Evolutionary conservation across 1,140 invertebrate genomes (phyloP).

Genomic region (Lucilia sericata): DNA sequence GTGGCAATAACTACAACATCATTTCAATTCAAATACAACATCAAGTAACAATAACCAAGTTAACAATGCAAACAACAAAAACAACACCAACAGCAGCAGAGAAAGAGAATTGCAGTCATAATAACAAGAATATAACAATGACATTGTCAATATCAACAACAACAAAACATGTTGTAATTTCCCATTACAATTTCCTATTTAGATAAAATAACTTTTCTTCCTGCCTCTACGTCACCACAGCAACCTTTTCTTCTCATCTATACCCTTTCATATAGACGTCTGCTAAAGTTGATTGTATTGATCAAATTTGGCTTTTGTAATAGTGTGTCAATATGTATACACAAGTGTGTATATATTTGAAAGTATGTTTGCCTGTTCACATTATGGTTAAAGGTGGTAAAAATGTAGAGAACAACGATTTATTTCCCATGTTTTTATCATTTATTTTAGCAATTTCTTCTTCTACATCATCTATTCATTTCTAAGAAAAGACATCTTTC

Average conservation of each 20-base stretch:
- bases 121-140: constrained; percentile 9
- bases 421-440: background rate
- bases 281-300: background rate
- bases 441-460: constrained; percentile 1
- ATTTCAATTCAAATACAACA: background rate
- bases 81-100: background rate
- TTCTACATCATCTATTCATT: background rate
- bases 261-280: background rate
- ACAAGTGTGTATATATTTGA: background rate
- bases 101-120: background rate
- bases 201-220: background rate
- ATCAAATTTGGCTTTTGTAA: background rate
- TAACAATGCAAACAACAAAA: background rate
- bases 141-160: constrained; percentile 29
- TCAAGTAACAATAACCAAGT: background rate
- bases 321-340: background rate
- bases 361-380: background rate
- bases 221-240: background rate
- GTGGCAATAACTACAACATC: background rate
- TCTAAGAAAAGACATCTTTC: background rate
- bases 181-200: constrained; percentile 35
- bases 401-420: background rate
- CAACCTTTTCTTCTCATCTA: background rate
- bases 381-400: background rate
- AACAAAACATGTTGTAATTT: constrained; percentile 36